A percentile compares a stretch with the other conserved stretches of the same genome.
These are phyloP conservation scores for Nanorana parkeri DNA, from an alignment of 2,113 vertebrate species.

Conservation along the genomic window DNA sequence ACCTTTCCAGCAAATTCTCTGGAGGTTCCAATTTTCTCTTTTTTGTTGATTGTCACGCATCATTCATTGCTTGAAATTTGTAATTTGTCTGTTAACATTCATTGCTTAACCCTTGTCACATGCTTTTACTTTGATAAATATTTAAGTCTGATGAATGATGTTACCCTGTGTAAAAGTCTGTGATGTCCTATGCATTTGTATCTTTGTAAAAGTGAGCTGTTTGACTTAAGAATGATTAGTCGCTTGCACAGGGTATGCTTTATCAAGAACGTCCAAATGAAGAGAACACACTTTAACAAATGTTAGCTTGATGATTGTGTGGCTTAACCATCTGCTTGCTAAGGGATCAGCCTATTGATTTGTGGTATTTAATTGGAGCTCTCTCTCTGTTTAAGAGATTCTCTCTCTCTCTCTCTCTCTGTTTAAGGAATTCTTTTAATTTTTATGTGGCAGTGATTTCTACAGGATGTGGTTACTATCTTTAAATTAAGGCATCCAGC, in stretches of 20 bases:
- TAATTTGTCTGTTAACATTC: too few relatives aligned
- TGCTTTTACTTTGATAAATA: too few relatives aligned
- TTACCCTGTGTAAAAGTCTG: too few relatives aligned
- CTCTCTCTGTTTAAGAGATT: conserved; percentile 39
- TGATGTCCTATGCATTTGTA: too few relatives aligned
- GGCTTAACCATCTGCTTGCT: conserved; percentile 60
- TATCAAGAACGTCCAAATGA: background rate
- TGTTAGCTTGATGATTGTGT: conserved; percentile 9
- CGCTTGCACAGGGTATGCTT: background rate
- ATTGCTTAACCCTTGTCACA: too few relatives aligned
- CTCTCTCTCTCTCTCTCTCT: conserved; percentile 56
- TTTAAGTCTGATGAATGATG: too few relatives aligned
- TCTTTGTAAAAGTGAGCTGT: too few relatives aligned
- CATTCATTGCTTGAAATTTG: too few relatives aligned
- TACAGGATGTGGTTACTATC: conserved; percentile 63
- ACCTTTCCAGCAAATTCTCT: too few relatives aligned
- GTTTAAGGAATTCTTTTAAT: conserved; percentile 55
- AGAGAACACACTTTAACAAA: background rate
- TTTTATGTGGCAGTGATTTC: conserved; percentile 58
- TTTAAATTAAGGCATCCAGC: conserved; percentile 50
- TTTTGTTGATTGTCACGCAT: too few relatives aligned
- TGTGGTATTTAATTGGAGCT: conserved; percentile 64
- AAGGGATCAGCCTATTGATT: conserved; percentile 58
- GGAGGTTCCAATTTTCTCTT: too few relatives aligned
- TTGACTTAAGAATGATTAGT: too few relatives aligned